Evolutionary conservation across 2,113 vertebrate species (phyloP).

Genomic region (Trichomycterus rosablanca): DNA sequence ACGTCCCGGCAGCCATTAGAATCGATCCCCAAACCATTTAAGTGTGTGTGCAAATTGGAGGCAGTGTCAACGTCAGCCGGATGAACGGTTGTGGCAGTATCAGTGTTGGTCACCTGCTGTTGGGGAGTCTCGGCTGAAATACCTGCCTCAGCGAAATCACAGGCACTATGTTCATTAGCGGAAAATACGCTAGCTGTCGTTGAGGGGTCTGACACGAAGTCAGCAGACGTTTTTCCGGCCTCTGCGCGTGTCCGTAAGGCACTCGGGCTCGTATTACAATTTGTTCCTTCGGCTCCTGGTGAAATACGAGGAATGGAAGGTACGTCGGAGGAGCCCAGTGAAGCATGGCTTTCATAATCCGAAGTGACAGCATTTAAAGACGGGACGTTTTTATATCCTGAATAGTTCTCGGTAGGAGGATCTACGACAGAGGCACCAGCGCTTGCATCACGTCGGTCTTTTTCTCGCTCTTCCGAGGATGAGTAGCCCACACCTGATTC

Average conservation of each 20-base stretch:
- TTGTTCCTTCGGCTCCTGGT: not conserved
- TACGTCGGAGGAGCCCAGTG: not conserved
- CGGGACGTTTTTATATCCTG: not conserved
- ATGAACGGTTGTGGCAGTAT: slow-evolving; percentile 3
- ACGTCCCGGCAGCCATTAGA: slow-evolving; percentile 1
- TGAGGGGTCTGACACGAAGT: slow-evolving; percentile 1
- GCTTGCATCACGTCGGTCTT: not conserved
- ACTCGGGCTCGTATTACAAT: slow-evolving; percentile 23
- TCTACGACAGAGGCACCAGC: not conserved
- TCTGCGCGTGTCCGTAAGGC: slow-evolving; percentile 32
- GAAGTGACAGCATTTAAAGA: not conserved
- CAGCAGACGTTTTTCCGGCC: slow-evolving; percentile 1
- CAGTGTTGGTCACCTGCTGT: not conserved
- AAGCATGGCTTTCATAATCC: not conserved
- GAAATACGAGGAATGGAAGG: slow-evolving; percentile 3
- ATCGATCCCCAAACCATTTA: not conserved
- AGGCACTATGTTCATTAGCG: slow-evolving; percentile 3
- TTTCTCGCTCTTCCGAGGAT: not conserved
- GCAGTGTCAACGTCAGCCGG: slow-evolving; percentile 16
- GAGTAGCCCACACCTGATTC: not conserved
- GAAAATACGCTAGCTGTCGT: not conserved
- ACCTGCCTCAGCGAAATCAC: not conserved
- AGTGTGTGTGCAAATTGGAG: not conserved
- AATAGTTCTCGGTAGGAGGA: not conserved
- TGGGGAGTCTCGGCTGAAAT: not conserved